phyloP scores from a whole-genome alignment of 2,113 vertebrate species.

The Silurus glanis region DNA sequence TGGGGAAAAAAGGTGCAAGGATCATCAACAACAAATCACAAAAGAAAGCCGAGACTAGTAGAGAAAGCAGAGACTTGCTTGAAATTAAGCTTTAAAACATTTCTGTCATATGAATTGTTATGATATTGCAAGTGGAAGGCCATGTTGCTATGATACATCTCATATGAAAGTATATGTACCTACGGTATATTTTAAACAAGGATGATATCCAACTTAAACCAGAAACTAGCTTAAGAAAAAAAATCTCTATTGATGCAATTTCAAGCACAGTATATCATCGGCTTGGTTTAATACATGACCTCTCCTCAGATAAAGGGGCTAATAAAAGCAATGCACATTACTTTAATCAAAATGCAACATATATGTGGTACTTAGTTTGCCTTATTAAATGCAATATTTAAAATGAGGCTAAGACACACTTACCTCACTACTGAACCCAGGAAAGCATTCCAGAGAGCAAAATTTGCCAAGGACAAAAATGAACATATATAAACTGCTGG shows the following conservation, averaged over 20 bases:
- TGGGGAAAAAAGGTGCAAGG: neutral
- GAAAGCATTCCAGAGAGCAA: neutral
- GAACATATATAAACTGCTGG: neutral
- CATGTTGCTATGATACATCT: neutral
- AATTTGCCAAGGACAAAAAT: neutral
- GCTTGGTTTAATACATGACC: neutral
- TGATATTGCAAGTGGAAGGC: neutral
- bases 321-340: neutral
- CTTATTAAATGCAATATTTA: neutral
- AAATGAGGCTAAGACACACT: neutral
- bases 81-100: neutral
- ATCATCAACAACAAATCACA: neutral
- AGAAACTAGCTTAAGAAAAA: neutral
- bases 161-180: neutral
- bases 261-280: neutral
- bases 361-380: neutral
- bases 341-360: neutral
- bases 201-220: neutral
- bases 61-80: neutral
- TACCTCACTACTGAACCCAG: neutral
- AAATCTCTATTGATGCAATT: neutral
- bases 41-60: neutral
- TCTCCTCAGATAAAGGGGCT: neutral
- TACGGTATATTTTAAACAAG: neutral
- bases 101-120: neutral